These are phyloP conservation scores for Pasiphila rectangulata DNA, from an alignment of 2,888 invertebrate genomes.

Conservation along the genomic window DNA sequence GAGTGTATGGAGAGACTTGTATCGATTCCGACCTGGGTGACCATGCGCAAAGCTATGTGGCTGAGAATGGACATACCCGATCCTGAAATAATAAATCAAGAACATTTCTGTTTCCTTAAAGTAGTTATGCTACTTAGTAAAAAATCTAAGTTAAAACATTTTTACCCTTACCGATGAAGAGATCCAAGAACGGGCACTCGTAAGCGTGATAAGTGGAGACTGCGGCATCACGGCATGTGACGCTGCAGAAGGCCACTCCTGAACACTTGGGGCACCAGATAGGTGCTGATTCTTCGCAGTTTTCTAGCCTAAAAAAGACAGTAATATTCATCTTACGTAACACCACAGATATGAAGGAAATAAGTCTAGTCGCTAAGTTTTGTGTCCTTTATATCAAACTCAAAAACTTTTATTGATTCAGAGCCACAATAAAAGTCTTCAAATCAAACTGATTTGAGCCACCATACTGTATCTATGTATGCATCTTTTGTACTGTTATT, in stretches of 20 bases:
- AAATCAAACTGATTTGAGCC: too few relatives aligned
- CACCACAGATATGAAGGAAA: too few relatives aligned
- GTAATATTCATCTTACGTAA: neutral
- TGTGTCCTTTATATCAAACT: too few relatives aligned
- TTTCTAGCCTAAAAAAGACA: conserved; percentile 46
- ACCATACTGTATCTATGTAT: too few relatives aligned
- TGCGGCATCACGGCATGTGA: conserved; percentile 84
- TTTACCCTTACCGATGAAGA: conserved; percentile 82
- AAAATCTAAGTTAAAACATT: too few relatives aligned
- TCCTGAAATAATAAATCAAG: conserved; percentile 55
- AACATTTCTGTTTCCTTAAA: too few relatives aligned
- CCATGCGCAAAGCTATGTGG: conserved; percentile 86
- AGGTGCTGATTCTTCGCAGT: conserved; percentile 74
- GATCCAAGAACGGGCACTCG: conserved; percentile 87
- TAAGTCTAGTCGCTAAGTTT: too few relatives aligned
- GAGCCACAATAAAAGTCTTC: too few relatives aligned
- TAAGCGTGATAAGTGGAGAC: conserved; percentile 84
- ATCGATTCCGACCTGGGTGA: conserved; percentile 84
- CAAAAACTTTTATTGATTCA: too few relatives aligned
- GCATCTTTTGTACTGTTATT: too few relatives aligned
- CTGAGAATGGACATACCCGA: conserved; percentile 91
- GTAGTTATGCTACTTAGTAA: too few relatives aligned
- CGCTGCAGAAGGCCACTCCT: conserved; percentile 88
- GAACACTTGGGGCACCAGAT: conserved; percentile 87
- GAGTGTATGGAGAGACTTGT: conserved; percentile 71